These are phyloP conservation scores for Hermaeophaga mercurialis DNA, from an alignment of 2,888 invertebrate species.

Conservation along the genomic window DNA sequence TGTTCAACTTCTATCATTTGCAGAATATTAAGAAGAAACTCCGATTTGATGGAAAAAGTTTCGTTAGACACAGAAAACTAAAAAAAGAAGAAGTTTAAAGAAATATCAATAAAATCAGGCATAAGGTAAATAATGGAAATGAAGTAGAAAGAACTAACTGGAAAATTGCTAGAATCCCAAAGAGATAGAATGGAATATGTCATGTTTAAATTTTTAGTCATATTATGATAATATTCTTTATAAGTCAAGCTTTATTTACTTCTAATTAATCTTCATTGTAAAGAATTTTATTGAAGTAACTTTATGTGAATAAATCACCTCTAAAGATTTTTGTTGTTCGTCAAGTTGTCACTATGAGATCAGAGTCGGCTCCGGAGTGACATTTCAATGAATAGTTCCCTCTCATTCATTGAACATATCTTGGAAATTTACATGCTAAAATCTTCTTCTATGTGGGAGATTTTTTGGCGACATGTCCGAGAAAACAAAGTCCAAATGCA, in stretches of 20 bases:
- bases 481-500: slow-evolving; percentile 46
- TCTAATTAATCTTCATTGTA: no score
- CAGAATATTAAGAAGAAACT: no score
- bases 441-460: slow-evolving; percentile 53
- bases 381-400: slow-evolving; percentile 47
- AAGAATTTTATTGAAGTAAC: not conserved
- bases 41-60: no score
- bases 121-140: not conserved
- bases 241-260: not conserved
- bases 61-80: no score
- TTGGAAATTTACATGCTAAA: slow-evolving; percentile 48
- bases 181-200: no score
- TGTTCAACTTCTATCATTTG: no score
- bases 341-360: slow-evolving; percentile 49
- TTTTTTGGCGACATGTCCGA: slow-evolving; percentile 47
- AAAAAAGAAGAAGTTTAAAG: no score
- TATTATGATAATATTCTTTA: no score
- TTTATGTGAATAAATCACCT: slow-evolving; percentile 15
- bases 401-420: slow-evolving; percentile 40
- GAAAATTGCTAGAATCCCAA: no score
- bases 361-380: slow-evolving; percentile 40
- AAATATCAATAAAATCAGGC: no score
- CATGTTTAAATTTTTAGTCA: no score
- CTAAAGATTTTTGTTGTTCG: slow-evolving; percentile 37
- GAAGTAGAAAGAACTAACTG: no score